These are phyloP conservation scores for Spea hammondii DNA, from an alignment of 2,797 vertebrate genomes.

Conservation along the genomic window DNA sequence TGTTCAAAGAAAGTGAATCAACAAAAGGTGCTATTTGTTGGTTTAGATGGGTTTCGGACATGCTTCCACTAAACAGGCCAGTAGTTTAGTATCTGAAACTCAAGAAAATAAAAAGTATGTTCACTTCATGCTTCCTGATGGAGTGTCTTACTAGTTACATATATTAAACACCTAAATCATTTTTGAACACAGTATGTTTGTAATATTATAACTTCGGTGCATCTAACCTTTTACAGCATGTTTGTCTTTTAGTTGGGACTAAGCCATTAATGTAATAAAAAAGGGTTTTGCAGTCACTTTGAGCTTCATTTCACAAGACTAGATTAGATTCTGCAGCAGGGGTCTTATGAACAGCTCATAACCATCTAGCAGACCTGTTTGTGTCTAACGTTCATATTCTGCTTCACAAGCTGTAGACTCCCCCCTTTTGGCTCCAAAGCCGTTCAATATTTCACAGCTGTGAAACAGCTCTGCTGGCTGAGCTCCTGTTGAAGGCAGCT, in stretches of 20 bases:
- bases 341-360: constrained; percentile 47
- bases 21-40: too few species aligned
- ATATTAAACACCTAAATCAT: too few species aligned
- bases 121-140: too few species aligned
- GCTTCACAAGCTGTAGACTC: constrained; percentile 40
- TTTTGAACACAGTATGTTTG: too few species aligned
- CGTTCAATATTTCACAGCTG: constrained; percentile 47
- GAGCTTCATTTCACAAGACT: constrained; percentile 51
- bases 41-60: too few species aligned
- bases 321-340: constrained; percentile 51
- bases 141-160: too few species aligned
- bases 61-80: too few species aligned
- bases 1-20: too few species aligned
- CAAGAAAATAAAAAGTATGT: too few species aligned
- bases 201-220: neutral
- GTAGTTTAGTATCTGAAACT: too few species aligned
- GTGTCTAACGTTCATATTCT: constrained; percentile 47
- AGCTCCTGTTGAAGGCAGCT: neutral
- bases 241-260: constrained; percentile 11
- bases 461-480: constrained; percentile 27
- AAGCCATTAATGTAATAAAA: constrained; percentile 41
- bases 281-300: constrained; percentile 40
- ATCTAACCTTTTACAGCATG: constrained; percentile 1
- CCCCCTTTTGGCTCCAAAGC: constrained; percentile 28
- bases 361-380: constrained; percentile 33